Evolutionary conservation across 30 jellyfish, hydroid and myxozoan genomes (phyloP), one percentile per base, ranked within the genome.

Genomic region (Hydractinia echinata): DNA sequence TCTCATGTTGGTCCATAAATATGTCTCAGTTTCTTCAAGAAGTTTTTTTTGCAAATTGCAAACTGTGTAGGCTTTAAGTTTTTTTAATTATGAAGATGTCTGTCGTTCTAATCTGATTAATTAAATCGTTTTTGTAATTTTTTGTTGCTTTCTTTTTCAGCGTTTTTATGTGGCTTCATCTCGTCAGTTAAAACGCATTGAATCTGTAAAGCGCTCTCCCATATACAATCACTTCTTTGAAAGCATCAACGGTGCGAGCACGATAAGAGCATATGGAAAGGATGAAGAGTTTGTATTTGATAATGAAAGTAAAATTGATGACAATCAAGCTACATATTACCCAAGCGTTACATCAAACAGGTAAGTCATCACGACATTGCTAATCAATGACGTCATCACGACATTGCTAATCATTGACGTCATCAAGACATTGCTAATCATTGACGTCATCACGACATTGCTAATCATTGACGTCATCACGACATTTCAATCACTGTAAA

Each of bases 91-190:
- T 58, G 3, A 13, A 11, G 69, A 11, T 1, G 15, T 13, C 19
- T 58, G 69, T 16, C 1, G 19, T 11, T 58, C 18, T 58, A 11
- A 13, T 58, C 69, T 58, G 69, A 58, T 11, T 11, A 58, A 16
- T 58, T 58, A 16, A 16, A 1, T 13, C 78, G n/a, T 15, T 10
- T 67, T 13, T 44, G 61, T 0, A 52, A 4, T 15, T 79, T 79
- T 55, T 16, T 21, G 53, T 67, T 18, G 52, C 30, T 55, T 62
- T 88, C 48, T 64, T 9, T 67, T 66, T 7, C 76, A 94, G 97
- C 96, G 99, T 49, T 85, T 94, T 73, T 88, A 94, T 62, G 97
- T 94, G 39, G 95, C 96, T 6, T 76, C 97, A 21, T 95, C 99
- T 7, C 79, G 99, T 49, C 99, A 95, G 60, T 89, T 95, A 66